phyloP scores from a whole-genome alignment of 2,797 vertebrate species.

The Phrynocephalus forsythii region DNA sequence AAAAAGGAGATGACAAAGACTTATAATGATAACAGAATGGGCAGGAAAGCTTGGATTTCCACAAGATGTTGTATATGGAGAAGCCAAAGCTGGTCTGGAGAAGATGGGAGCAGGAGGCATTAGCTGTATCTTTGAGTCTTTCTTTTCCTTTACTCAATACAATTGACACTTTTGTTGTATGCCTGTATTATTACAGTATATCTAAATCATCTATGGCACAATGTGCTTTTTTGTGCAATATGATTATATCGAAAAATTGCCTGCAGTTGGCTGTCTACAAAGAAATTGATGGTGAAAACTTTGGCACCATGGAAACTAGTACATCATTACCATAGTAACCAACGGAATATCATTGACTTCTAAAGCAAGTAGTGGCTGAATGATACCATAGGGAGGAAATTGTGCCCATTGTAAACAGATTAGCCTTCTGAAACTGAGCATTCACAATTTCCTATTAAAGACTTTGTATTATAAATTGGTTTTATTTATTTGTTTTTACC shows the following conservation, averaged over 20 bases:
- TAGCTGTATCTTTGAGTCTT: neutral
- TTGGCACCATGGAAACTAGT: constrained; percentile 76
- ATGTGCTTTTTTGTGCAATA: neutral
- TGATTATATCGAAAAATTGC: constrained; percentile 44
- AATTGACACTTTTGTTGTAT: neutral
- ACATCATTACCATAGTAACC: constrained; percentile 77
- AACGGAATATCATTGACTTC: constrained; percentile 64
- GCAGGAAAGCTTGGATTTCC: neutral
- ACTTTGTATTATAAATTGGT: too few relatives aligned
- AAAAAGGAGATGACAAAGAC: neutral
- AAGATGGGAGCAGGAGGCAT: neutral
- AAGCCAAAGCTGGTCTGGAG: neutral
- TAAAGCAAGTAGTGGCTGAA: constrained; percentile 59
- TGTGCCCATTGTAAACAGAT: neutral
- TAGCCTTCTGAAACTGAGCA: constrained; percentile 18
- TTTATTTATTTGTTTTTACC: too few relatives aligned
- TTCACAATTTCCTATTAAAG: constrained; percentile 46
- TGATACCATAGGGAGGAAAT: rapidly evolving
- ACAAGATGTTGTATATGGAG: neutral
- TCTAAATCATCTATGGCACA: neutral
- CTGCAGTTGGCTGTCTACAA: constrained; percentile 57
- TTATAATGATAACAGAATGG: neutral
- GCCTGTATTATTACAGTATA: neutral
- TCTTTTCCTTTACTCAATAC: constrained; percentile 5
- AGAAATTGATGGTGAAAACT: constrained; percentile 59